These are phyloP conservation scores for Uria aalge DNA, from an alignment of 2,113 vertebrate species.

Conservation along the genomic window DNA sequence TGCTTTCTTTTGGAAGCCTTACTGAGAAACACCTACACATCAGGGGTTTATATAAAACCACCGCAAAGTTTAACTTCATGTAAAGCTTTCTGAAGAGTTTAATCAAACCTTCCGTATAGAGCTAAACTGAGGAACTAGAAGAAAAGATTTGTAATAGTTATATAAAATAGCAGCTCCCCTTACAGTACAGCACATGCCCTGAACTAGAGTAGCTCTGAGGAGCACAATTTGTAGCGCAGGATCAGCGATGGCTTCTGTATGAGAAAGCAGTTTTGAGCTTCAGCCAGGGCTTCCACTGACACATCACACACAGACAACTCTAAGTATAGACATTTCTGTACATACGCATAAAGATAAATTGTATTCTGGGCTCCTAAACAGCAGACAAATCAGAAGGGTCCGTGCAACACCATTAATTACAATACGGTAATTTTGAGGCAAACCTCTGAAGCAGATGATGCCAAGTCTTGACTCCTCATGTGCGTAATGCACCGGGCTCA, in stretches of 20 bases:
- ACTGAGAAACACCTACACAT: not conserved
- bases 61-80: not conserved
- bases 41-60: not conserved
- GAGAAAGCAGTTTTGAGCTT: not conserved
- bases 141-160: not conserved
- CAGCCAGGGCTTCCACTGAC: not conserved
- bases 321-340: accelerated
- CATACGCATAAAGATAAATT: accelerated
- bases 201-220: not conserved
- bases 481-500: not conserved
- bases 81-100: not conserved
- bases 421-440: not conserved
- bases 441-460: not conserved
- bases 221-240: not conserved
- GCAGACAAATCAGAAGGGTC: not conserved
- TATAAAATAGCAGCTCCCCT: not conserved
- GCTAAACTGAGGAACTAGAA: not conserved
- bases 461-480: not conserved
- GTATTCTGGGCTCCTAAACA: not conserved
- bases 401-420: not conserved
- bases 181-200: not conserved
- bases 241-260: not conserved
- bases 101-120: not conserved
- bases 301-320: accelerated
- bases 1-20: not conserved